Conservation (phyloP, 1,140 invertebrate species). For the Pseudobourletiella spinata region DNA sequence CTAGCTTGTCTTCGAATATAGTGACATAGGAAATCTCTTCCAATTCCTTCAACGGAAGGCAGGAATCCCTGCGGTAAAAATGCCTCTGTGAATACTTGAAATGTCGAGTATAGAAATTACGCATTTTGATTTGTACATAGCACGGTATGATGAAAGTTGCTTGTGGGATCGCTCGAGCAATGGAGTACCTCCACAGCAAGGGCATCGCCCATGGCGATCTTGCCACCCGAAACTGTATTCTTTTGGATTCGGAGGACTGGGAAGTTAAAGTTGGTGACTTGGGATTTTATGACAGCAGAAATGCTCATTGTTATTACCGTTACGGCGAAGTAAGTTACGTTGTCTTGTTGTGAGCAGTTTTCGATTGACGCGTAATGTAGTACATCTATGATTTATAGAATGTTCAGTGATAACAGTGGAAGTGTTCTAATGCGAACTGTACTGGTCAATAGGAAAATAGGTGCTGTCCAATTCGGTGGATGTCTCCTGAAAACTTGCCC, state of each 20-base stretch:
- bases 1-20: too few relatives aligned
- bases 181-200: conserved; percentile 11
- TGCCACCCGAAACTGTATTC: conserved; percentile 8
- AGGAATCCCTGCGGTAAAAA: too few relatives aligned
- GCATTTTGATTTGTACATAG: too few relatives aligned
- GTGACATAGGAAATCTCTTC: too few relatives aligned
- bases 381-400: too few relatives aligned
- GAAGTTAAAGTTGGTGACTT: conserved; percentile 18
- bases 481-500: conserved; percentile 19
- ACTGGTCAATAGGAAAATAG: background rate
- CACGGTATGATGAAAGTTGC: conserved; percentile 9
- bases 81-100: too few relatives aligned
- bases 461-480: conserved; percentile 19
- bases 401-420: too few relatives aligned
- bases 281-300: background rate
- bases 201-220: conserved; percentile 12
- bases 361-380: too few relatives aligned
- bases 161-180: conserved; percentile 1
- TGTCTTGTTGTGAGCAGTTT: too few relatives aligned
- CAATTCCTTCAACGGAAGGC: too few relatives aligned
- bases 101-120: too few relatives aligned
- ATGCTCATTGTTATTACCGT: background rate
- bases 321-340: background rate
- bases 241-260: background rate
- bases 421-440: background rate